Evolutionary conservation across 2,797 vertebrate genomes (phyloP).

Genomic region (Sebastes hubbsi): DNA sequence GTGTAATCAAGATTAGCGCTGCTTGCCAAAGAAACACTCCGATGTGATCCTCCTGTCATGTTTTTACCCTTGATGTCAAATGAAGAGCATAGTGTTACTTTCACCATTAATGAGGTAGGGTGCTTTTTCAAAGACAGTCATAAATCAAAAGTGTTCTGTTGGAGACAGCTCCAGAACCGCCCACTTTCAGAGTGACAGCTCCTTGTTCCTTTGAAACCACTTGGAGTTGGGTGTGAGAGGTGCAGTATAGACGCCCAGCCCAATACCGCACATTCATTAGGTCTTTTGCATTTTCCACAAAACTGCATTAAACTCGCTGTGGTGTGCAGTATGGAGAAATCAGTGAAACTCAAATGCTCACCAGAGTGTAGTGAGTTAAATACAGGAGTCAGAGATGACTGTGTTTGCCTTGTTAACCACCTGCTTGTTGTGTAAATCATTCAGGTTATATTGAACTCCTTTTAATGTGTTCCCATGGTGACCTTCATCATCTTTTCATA

Average conservation of each 20-base stretch:
- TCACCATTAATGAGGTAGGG: background rate
- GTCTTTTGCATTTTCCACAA: background rate
- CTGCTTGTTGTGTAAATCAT: no score
- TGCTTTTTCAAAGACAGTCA: background rate
- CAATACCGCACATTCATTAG: background rate
- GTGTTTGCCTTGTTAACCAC: no score
- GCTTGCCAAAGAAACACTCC: background rate
- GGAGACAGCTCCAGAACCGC: slow-evolving; percentile 30
- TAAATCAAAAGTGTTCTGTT: slow-evolving; percentile 6
- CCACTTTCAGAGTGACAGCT: slow-evolving; percentile 48
- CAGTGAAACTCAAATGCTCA: no score
- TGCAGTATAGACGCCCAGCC: slow-evolving; percentile 21
- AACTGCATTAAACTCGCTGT: no score
- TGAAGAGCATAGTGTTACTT: background rate
- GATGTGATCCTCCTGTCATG: background rate
- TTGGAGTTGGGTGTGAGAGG: slow-evolving; percentile 35
- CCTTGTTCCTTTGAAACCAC: slow-evolving; percentile 39
- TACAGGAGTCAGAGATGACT: no score
- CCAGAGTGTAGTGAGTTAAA: no score
- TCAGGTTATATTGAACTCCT: no score
- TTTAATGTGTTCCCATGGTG: no score
- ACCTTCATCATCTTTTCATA: no score
- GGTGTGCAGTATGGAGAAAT: background rate
- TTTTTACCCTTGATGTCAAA: background rate
- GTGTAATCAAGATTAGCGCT: background rate